Percentiles rank a stretch among this genome's conserved stretches.
phyloP scores from a whole-genome alignment of 2,797 vertebrate species.

The Oreonectes daqikongensis region DNA sequence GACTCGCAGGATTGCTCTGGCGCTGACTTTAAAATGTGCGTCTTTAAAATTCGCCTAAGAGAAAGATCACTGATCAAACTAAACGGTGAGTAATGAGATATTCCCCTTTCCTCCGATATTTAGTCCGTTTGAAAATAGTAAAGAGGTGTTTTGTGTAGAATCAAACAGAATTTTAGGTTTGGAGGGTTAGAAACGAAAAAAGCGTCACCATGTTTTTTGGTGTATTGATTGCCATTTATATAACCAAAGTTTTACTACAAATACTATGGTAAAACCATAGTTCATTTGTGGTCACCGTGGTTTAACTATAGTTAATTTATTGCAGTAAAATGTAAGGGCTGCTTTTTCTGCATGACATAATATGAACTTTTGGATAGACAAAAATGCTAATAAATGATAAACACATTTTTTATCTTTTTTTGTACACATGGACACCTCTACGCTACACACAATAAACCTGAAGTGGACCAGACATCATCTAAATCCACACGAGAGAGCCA shows the following conservation, averaged over 20 bases:
- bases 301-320: no score
- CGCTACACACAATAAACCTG: neutral
- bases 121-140: constrained; percentile 17
- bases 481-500: constrained; percentile 2
- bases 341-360: no score
- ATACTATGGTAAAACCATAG: no score
- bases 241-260: no score
- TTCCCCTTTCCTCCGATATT: constrained; percentile 2
- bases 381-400: neutral
- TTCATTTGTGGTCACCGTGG: no score
- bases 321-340: no score
- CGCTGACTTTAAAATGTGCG: neutral
- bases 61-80: neutral
- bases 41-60: constrained; percentile 9
- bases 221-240: no score
- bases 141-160: constrained; percentile 13
- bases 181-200: no score
- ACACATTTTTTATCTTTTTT: no score
- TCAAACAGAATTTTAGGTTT: neutral
- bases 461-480: neutral
- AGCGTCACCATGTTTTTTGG: no score
- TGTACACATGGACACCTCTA: neutral
- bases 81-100: neutral
- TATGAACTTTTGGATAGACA: neutral
- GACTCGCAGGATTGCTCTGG: neutral